Evolutionary conservation across 2,797 vertebrate species (phyloP).

Genomic region (Oreonectes daqikongensis): DNA sequence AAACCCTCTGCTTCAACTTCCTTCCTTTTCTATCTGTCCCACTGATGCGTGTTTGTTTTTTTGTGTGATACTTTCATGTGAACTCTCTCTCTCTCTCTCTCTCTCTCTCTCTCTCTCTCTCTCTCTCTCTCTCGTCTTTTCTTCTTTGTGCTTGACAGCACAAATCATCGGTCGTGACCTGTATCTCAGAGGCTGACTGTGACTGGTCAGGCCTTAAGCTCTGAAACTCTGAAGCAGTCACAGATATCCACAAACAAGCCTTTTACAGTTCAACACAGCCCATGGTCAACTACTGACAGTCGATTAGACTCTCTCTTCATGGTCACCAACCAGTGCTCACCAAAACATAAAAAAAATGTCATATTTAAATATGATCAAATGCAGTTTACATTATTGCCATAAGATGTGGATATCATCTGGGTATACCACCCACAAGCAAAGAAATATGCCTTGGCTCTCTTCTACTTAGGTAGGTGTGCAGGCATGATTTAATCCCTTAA

Average conservation of each 20-base stretch:
- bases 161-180: constrained; percentile 37
- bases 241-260: constrained; percentile 4
- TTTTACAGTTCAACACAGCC: constrained; percentile 5
- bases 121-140: constrained; percentile 11
- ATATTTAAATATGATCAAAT: too few species aligned
- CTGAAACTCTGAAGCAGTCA: neutral
- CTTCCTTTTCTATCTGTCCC: neutral
- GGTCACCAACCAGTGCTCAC: neutral
- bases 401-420: neutral
- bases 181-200: constrained; percentile 1
- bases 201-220: constrained; percentile 15
- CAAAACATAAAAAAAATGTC: neutral
- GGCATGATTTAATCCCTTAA: neutral
- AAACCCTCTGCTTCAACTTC: constrained; percentile 7
- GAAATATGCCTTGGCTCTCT: neutral
- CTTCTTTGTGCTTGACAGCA: constrained; percentile 39
- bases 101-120: neutral
- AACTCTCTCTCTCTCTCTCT: neutral
- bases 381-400: too few species aligned
- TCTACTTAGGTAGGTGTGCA: neutral
- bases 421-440: neutral
- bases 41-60: constrained; percentile 9
- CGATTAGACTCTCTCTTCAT: constrained; percentile 13
- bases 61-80: constrained; percentile 7
- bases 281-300: constrained; percentile 10